Conservation (phyloP, 2,113 vertebrate species). For the Microtus richardsoni region DNA sequence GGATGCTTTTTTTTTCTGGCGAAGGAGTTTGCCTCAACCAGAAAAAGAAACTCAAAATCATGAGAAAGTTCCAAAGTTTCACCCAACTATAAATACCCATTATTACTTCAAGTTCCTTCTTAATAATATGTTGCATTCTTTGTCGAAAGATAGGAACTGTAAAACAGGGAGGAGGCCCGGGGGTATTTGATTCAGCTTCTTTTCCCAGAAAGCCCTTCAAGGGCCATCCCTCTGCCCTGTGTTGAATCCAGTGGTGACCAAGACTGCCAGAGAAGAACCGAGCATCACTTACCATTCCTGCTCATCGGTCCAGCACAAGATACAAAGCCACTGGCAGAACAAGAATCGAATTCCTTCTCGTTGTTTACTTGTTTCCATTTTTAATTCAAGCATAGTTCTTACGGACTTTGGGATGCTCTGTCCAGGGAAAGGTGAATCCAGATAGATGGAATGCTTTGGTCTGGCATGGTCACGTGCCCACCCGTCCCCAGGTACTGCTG, state of each 20-base stretch:
- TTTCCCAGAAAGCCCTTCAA: neutral
- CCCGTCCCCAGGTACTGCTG: neutral
- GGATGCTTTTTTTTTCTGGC: neutral
- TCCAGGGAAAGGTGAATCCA: neutral
- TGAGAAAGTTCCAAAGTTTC: neutral
- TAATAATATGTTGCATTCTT: neutral
- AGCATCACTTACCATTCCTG: neutral
- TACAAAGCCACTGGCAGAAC: neutral
- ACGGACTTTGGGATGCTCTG: too few species aligned
- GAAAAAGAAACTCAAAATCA: slow-evolving; percentile 36
- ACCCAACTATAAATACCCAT: neutral
- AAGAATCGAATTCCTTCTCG: neutral
- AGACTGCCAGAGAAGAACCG: neutral
- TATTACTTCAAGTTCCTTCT: slow-evolving; percentile 36
- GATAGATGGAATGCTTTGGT: neutral
- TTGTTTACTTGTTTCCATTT: neutral
- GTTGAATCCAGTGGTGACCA: neutral
- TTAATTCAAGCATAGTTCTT: neutral
- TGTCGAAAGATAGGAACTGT: neutral
- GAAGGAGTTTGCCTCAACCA: slow-evolving; percentile 53
- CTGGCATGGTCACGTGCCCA: too few species aligned
- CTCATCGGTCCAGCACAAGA: neutral
- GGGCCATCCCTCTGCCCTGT: neutral
- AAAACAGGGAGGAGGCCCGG: too few species aligned
- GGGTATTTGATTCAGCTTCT: neutral